phyloP scores from a whole-genome alignment of 2,113 vertebrate species.

The Gambusia holbrooki region DNA sequence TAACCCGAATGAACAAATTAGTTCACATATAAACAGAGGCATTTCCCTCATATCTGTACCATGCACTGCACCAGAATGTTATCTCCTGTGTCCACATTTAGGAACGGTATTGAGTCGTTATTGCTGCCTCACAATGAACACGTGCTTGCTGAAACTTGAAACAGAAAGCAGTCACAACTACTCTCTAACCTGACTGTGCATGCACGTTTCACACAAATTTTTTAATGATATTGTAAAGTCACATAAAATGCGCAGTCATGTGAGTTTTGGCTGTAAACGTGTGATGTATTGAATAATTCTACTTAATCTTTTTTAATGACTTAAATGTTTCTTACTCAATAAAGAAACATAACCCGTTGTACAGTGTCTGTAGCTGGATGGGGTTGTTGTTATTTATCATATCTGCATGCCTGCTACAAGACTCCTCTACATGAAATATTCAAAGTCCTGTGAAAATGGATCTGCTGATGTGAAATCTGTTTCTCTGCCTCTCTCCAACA shows the following conservation, averaged over 20 bases:
- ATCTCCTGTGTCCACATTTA: slow-evolving; percentile 40
- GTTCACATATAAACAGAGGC: background rate
- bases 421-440: slow-evolving; percentile 80
- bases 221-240: background rate
- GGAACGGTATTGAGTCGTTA: slow-evolving; percentile 49
- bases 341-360: slow-evolving; percentile 13
- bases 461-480: slow-evolving; percentile 84
- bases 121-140: slow-evolving; percentile 69
- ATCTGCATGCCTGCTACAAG: slow-evolving; percentile 70
- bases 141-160: slow-evolving; percentile 74
- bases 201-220: slow-evolving; percentile 20
- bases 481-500: slow-evolving; percentile 70
- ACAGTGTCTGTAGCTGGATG: slow-evolving; percentile 39
- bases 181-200: slow-evolving; percentile 58
- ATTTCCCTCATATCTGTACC: slow-evolving; percentile 3
- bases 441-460: slow-evolving; percentile 89
- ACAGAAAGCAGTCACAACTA: slow-evolving; percentile 79
- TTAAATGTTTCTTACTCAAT: slow-evolving; percentile 16
- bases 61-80: slow-evolving; percentile 26
- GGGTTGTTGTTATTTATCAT: slow-evolving; percentile 60
- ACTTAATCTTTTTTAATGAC: background rate
- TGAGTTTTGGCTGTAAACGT: background rate
- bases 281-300: background rate
- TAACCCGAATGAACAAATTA: slow-evolving; percentile 1
- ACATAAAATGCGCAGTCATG: background rate